Percentiles rank a stretch among this genome's conserved stretches.
These are phyloP conservation scores for Hyperoplus immaculatus DNA, from an alignment of 2,797 vertebrate genomes.

Conservation along the genomic window DNA sequence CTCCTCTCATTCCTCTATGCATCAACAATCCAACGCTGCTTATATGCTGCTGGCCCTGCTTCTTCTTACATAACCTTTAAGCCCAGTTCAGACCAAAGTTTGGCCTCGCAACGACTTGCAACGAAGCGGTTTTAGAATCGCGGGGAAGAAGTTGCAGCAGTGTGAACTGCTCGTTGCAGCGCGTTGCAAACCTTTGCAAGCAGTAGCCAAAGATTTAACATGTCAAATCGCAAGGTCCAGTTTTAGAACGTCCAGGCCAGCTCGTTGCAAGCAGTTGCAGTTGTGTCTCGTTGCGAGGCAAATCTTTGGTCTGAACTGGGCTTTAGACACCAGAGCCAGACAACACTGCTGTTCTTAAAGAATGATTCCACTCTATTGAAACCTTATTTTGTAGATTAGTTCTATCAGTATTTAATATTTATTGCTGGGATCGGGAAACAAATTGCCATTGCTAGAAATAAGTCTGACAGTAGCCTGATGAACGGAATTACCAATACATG, in stretches of 20 bases:
- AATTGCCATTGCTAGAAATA: not conserved
- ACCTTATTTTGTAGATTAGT: not conserved
- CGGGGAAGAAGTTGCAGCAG: too few relatives aligned
- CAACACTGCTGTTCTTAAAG: constrained; percentile 22
- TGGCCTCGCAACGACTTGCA: too few relatives aligned
- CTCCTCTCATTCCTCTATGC: constrained; percentile 45
- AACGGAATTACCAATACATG: not conserved
- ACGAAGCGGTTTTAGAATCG: too few relatives aligned
- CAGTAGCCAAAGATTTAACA: too few relatives aligned
- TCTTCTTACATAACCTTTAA: constrained; percentile 67
- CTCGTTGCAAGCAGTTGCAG: too few relatives aligned
- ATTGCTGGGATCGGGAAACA: not conserved
- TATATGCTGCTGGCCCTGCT: constrained; percentile 43
- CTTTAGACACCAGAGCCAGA: constrained; percentile 39
- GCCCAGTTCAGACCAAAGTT: too few relatives aligned
- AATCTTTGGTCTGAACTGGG: too few relatives aligned
- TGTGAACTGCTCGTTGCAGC: too few relatives aligned
- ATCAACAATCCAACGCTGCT: constrained; percentile 48
- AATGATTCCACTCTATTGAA: constrained; percentile 5
- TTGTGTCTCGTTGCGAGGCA: too few relatives aligned
- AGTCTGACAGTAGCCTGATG: not conserved
- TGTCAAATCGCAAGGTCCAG: too few relatives aligned
- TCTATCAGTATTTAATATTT: not conserved
- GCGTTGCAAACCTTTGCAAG: too few relatives aligned
- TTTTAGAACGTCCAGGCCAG: too few relatives aligned